Evolutionary conservation across 2,797 vertebrate species (phyloP), one percentile per base, ranked within the genome.

Genomic region (Phoxinus dragarum): DNA sequence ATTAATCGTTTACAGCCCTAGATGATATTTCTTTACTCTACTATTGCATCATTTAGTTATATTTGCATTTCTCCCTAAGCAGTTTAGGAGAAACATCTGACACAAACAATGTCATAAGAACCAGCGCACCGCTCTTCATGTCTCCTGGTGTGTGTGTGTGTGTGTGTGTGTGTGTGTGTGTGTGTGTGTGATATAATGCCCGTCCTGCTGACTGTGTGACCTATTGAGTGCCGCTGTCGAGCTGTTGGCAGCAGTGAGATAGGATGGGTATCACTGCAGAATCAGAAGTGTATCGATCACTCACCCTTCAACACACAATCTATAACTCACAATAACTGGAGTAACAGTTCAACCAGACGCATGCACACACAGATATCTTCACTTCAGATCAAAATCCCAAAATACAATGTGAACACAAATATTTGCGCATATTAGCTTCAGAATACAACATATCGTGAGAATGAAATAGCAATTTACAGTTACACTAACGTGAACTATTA

Each of bases 151-250:
- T 40, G 17, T 12, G 12, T 1, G 7, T 23, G 42, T 44, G 42
- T 44, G 14, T 16, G 14, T 49, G 47, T 16, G 47, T 49, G 47
- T 49, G 47, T 49, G 47, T 49, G 42, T 44, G 42, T 44, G 42
- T 44, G 42, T n/a, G 38, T 31, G 23, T 17, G 44, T 40, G 34
- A 6, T 59, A 47, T 68, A 72, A 38, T 61, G 38, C n/a, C 9
- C 11, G 40, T 36, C 12, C 68, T 73, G 17, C 14, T 47, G 21
- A 44, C 59, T 8, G 1, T 42, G 10, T 79, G 44, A 85, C 56
- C 79, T 87, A 42, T 77, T 49, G 61, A 77, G 71, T 72, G 42
- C 78, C 10, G 42, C 11, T 23, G 56, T 68, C 16, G 27, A 56
- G 74, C 27, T 40, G 31, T 14, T 54, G 61, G 40, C 52, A 40